Evolutionary conservation across 2,113 vertebrate genomes (phyloP), one percentile per base, ranked within the genome.

Genomic region (Dicerorhinus sumatrensis): DNA sequence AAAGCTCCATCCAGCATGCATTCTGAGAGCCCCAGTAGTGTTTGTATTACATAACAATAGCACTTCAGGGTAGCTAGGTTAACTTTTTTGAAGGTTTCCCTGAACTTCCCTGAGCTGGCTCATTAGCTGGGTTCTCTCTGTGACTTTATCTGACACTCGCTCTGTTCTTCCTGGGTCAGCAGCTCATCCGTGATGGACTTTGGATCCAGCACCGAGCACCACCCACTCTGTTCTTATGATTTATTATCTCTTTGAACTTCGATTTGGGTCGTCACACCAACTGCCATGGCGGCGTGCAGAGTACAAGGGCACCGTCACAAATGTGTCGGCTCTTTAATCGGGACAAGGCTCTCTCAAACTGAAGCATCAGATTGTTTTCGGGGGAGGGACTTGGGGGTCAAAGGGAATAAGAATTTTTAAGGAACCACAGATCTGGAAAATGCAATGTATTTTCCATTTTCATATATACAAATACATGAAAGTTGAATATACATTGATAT

Each of bases 211-310:
- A 8, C 16, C 39, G 0, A 14, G 62, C 0, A 2, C 54, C 25
- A 0, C 46, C n/a, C 27, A 9, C 6, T 58, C 20, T 72, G 73
- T 25, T 27, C 20, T 5, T 10, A 5, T 0, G 33, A 33, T 33
- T 4, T 17, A 48, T 58, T 6, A 20, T 39, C 25, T 8, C 12
- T 21, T 20, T 60, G 29, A 36, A 3, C n/a, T 8, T 39, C 8
- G 5, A 33, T 11, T 17, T 25, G 46, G 33, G 12, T 46, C 75
- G 33, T 39, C 48, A 18, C 12, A 1, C 79, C 5, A 18, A 39
- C 3, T 0, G 48, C 36, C 17, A 0, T 2, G 2, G 3, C 5
- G 1, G 3, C 16, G 2, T 29, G 13, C 11, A 0, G 11, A 1
- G 36, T 5, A 8, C 42, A 65, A 39, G 42, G 65, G 0, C 21